phyloP scores from a whole-genome alignment of 1,140 invertebrate species.

The Drosophila murphyi region DNA sequence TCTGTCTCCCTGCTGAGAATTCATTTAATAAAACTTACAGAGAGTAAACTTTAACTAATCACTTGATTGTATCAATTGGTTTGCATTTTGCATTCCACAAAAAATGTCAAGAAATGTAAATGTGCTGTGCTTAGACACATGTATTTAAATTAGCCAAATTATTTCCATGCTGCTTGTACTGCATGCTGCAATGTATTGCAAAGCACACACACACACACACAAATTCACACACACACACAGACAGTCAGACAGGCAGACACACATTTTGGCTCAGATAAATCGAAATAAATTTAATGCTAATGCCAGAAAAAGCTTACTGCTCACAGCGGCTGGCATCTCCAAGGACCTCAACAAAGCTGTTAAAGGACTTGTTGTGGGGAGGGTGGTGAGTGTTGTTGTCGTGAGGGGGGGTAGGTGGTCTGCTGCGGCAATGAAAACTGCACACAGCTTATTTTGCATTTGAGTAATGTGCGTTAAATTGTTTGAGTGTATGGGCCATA shows the following conservation, averaged over 20 bases:
- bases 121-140: not conserved
- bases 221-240: not conserved
- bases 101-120: not conserved
- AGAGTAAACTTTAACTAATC: no score
- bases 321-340: slow-evolving; percentile 21
- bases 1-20: no score
- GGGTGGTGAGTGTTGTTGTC: not conserved
- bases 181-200: not conserved
- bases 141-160: slow-evolving; percentile 2
- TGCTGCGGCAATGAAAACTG: not conserved
- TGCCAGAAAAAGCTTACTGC: slow-evolving; percentile 31
- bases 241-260: not conserved
- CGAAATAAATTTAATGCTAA: slow-evolving; percentile 71
- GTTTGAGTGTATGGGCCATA: slow-evolving; percentile 58
- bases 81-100: not conserved
- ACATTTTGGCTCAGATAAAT: slow-evolving; percentile 48
- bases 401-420: no score
- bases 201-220: not conserved
- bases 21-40: not conserved
- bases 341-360: slow-evolving; percentile 9
- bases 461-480: slow-evolving; percentile 72
- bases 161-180: not conserved
- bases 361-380: not conserved
- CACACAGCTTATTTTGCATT: slow-evolving; percentile 71
- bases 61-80: not conserved